Evolutionary conservation across 2,888 invertebrate genomes (phyloP), one percentile per base, ranked within the genome.

Genomic region (Drosophila leonis): DNA sequence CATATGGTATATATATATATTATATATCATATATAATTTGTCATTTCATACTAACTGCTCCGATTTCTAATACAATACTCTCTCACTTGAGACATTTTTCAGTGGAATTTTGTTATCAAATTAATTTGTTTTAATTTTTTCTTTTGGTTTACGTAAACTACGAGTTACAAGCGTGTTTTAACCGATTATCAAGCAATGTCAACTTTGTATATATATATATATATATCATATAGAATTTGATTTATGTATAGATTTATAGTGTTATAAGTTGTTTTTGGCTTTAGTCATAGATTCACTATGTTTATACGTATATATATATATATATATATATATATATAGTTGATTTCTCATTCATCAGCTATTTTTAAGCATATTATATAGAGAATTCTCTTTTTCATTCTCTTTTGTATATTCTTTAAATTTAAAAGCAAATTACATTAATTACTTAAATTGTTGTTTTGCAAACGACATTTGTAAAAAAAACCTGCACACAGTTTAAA

Each of bases 101-200:
- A 39, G 29, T 62, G 44, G 65, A 71, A 73, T 79, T 62, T 64
- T 35, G 51, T 66, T 59, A 73, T 76, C 79, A 75, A 65, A 46
- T 44, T 59, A 35, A 35, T 44, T 12, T 6, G 15, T 6, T 35
- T 4, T 1, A 39, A n/a, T 8, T 56, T 49, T 41, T 13, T 48
- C 37, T 15, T 44, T 56, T 42, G 59, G 64, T 61, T 68, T 68
- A 66, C 75, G 46, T 69, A 72, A 72, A 71, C 80, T 78, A 78
- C 72, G 66, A 63, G 65, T 78, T 73, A 52, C 52, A 78, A 80
- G 86, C 86, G 83, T 86, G 78, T 80, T 77, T 77, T 70, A 72
- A 71, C 78, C 86, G 86, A 86, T 86, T 86, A 86, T 86, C 86
- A 86, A 86, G 86, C 86, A 86, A 86, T 86, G 83, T 88, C 77